Evolutionary conservation across 2,797 vertebrate species (phyloP), one percentile per base, ranked within the genome.

Genomic region (Halcyon badia): DNA sequence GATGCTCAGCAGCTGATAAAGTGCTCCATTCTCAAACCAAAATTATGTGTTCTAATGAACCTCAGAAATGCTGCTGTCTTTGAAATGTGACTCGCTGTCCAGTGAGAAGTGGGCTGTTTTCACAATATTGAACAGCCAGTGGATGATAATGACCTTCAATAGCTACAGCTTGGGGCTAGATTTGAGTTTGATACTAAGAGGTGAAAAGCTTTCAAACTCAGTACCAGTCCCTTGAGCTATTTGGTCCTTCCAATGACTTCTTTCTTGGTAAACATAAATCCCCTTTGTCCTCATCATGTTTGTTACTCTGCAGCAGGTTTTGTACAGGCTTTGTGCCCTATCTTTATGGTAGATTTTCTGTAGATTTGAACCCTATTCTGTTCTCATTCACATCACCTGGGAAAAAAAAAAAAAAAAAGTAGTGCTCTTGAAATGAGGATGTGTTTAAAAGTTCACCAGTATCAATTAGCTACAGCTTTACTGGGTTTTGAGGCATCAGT

Each of bases 151-250:
- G 93, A 96, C 93, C 91, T 95, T 97, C 96, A 96, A 93, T 96
- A 88, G 87, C 94, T 94, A 81, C 93, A 81, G 93, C 96, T 95
- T 90, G 89, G 66, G 93, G 95, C 97, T 95, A 94, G 93, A 82
- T 95, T 82, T 91, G 91, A 86, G 91, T 86, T 92, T 94, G 93
- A 90, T 95, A 83, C 87, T 94, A 94, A 97, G 91, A 96, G 94
- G 95, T 97, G 94, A 96, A 95, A 95, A 90, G 95, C 97, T 97
- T 95, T 96, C 97, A 91, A 94, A 95, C 51, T 85, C 92, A 49
- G 62, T 91, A 91, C 30, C 62, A 81, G 85, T 90, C 96, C 95
- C 91, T 58, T 94, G 93, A 96, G 95, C 89, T 87, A 95, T 96
- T 94, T 96, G 94, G 93, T 96, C 80, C 87, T 96, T 87, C 77